Evolutionary conservation across 37 sponge, comb jelly and placozoan species (phyloP).

Genomic region (Axinella damicornis): DNA sequence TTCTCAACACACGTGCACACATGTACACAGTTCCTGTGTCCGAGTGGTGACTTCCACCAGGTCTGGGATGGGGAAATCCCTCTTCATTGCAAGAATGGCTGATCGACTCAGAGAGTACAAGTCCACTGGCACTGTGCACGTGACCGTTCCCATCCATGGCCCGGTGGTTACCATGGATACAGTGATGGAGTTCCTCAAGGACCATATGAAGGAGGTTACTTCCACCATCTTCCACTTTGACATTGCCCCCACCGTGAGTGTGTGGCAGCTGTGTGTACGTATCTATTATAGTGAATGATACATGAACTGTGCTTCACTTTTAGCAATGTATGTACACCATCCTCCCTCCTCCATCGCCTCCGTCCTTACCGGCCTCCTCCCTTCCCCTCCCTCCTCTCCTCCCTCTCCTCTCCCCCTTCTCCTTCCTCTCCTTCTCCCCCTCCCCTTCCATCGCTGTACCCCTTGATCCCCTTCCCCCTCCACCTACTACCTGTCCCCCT

Average conservation of each 20-base stretch:
- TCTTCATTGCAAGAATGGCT: slow-evolving; percentile 51
- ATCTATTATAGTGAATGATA: slow-evolving; percentile 3
- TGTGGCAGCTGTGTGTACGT: no score
- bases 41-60: slow-evolving; percentile 59
- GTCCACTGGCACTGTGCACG: background rate
- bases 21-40: slow-evolving; percentile 44
- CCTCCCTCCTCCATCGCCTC: no score
- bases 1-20: background rate
- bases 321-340: no score
- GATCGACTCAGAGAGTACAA: slow-evolving; percentile 18
- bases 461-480: no score
- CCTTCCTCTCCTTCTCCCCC: no score
- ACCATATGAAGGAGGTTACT: background rate
- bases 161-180: slow-evolving; percentile 55
- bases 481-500: no score
- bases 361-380: no score
- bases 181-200: slow-evolving; percentile 44
- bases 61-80: slow-evolving; percentile 86
- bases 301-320: no score
- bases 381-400: no score
- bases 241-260: slow-evolving; percentile 64
- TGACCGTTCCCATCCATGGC: slow-evolving; percentile 72
- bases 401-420: no score
- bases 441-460: no score
- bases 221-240: slow-evolving; percentile 64